These are phyloP conservation scores for Polia nebulosa DNA, from an alignment of 2,888 invertebrate genomes.

Conservation along the genomic window DNA sequence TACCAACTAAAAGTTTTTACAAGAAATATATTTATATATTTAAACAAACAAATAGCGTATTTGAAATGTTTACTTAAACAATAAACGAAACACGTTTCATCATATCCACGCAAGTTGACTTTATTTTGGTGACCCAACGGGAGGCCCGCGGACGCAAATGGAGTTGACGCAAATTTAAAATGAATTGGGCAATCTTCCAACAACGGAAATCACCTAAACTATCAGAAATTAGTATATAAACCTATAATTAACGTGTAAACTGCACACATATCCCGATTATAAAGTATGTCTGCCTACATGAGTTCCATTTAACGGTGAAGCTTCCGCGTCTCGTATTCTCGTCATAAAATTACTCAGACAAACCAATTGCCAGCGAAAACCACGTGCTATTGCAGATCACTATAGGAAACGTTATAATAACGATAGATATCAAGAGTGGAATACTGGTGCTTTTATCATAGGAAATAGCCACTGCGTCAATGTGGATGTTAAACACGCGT, in stretches of 20 bases:
- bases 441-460: constrained; percentile 45
- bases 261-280: constrained; percentile 50
- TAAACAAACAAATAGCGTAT: constrained; percentile 16
- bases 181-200: constrained; percentile 83
- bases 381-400: constrained; percentile 46
- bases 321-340: constrained; percentile 62
- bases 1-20: constrained; percentile 19
- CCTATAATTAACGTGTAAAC: constrained; percentile 21
- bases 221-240: constrained; percentile 62
- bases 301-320: constrained; percentile 36
- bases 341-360: constrained; percentile 51
- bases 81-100: constrained; percentile 27
- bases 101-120: constrained; percentile 59
- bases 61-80: constrained; percentile 22
- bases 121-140: constrained; percentile 76
- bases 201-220: constrained; percentile 72
- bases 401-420: constrained; percentile 54
- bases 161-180: constrained; percentile 82
- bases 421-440: constrained; percentile 36
- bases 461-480: constrained; percentile 42
- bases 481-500: constrained; percentile 42
- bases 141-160: constrained; percentile 76
- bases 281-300: constrained; percentile 41
- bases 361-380: constrained; percentile 57
- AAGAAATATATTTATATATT: neutral